phyloP scores from a whole-genome alignment of 2,113 vertebrate genomes.

The Phylloscopus whistleri region DNA sequence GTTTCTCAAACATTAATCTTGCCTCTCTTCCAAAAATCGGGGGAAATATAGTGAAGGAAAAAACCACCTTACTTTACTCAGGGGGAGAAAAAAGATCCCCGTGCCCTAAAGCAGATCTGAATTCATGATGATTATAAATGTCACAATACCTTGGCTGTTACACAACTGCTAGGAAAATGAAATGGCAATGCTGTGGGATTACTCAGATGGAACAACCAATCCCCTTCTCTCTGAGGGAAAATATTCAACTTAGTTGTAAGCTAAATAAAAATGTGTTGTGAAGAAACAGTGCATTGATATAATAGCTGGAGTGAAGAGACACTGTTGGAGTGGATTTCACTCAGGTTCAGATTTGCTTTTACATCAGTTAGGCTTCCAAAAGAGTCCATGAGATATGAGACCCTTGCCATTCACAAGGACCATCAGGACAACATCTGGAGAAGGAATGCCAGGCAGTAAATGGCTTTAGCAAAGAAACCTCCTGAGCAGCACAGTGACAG shows the following conservation, averaged over 20 bases:
- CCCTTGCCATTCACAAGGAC: not conserved
- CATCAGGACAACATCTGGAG: not conserved
- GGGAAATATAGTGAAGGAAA: not conserved
- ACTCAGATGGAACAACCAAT: not conserved
- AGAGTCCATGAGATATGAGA: not conserved
- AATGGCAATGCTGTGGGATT: not conserved
- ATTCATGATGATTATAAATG: not conserved
- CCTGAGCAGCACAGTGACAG: not conserved
- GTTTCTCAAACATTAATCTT: not conserved
- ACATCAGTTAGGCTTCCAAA: not conserved
- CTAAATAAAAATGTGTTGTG: not conserved
- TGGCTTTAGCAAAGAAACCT: not conserved
- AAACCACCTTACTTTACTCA: not conserved
- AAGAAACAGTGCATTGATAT: not conserved
- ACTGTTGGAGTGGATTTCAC: not conserved
- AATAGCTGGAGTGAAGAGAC: not conserved
- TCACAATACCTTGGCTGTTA: not conserved
- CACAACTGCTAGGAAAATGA: not conserved
- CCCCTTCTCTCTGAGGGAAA: not conserved
- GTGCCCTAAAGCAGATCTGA: not conserved
- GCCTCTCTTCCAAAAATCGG: not conserved
- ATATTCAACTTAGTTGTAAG: not conserved
- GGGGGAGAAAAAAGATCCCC: not conserved
- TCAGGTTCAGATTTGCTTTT: not conserved
- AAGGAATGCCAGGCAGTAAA: not conserved